phyloP scores from a whole-genome alignment of 2,113 vertebrate genomes.

The Jaculus jaculus region DNA sequence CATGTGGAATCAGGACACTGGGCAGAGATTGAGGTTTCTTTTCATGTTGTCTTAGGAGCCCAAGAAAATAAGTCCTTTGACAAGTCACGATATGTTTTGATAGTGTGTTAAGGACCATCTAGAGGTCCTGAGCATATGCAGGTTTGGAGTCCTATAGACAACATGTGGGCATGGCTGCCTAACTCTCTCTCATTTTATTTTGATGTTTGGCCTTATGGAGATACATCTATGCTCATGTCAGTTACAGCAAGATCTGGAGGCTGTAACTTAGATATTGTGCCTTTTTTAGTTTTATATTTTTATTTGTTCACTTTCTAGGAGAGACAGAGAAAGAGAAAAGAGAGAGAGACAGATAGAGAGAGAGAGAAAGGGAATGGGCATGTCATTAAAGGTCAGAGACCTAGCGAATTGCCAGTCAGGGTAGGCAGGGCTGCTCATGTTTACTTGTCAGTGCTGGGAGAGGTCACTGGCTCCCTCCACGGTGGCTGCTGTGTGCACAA shows the following conservation, averaged over 20 bases:
- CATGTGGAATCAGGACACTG: neutral
- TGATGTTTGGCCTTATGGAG: neutral
- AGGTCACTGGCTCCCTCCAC: slow-evolving; percentile 56
- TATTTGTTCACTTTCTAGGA: no score
- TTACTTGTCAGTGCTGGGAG: slow-evolving; percentile 74
- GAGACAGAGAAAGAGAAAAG: no score
- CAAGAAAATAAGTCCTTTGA: neutral
- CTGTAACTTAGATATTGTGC: slow-evolving; percentile 18
- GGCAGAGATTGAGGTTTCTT: neutral
- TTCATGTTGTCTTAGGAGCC: neutral
- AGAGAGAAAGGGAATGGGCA: no score
- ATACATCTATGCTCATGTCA: neutral
- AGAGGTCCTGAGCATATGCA: neutral
- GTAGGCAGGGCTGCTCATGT: slow-evolving; percentile 71
- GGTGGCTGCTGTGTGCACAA: slow-evolving; percentile 70
- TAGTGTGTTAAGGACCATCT: neutral
- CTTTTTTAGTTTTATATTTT: neutral
- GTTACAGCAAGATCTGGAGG: slow-evolving; percentile 30
- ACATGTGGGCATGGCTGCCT: neutral
- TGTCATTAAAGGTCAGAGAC: slow-evolving; percentile 86
- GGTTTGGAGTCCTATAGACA: neutral
- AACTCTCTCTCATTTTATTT: slow-evolving; percentile 32
- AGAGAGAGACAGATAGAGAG: no score
- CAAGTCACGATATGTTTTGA: neutral
- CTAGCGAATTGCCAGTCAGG: slow-evolving; percentile 81